These are phyloP conservation scores for Parauchenoglanis punctatus DNA, from an alignment of 2,797 vertebrate species.

Conservation along the genomic window DNA sequence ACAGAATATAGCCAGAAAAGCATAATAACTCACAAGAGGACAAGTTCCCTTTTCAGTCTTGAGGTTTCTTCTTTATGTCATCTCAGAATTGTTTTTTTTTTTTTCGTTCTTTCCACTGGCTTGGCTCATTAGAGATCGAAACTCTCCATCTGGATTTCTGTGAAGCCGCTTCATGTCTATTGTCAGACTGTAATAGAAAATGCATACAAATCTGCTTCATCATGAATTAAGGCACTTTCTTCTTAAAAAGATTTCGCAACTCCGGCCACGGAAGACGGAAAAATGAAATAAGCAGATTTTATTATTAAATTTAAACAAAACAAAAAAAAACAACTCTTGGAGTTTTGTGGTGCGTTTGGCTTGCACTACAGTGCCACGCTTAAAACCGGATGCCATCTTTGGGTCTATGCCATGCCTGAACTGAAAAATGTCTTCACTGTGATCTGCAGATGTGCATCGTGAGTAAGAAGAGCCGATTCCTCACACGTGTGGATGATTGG, in stretches of 20 bases:
- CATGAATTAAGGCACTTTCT: background rate
- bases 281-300: background rate
- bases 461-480: slow-evolving; percentile 15
- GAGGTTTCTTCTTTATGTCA: background rate
- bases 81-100: background rate
- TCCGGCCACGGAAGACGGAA: background rate
- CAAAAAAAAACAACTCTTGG: too few relatives aligned
- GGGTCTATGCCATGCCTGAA: background rate
- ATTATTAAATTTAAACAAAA: background rate
- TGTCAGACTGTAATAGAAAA: background rate
- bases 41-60: background rate
- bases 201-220: background rate
- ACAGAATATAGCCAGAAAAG: background rate
- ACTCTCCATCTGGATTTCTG: background rate
- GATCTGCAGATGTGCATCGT: background rate
- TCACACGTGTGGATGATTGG: background rate
- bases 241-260: background rate
- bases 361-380: background rate
- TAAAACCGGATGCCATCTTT: background rate
- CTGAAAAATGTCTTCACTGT: background rate
- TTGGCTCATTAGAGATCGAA: background rate
- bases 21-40: background rate
- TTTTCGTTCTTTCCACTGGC: background rate
- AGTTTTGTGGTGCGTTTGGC: background rate
- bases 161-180: background rate